A percentile compares a stretch with the other conserved stretches of the same genome.
Conservation (phyloP, 2,113 vertebrate species). For the Chionis minor region DNA sequence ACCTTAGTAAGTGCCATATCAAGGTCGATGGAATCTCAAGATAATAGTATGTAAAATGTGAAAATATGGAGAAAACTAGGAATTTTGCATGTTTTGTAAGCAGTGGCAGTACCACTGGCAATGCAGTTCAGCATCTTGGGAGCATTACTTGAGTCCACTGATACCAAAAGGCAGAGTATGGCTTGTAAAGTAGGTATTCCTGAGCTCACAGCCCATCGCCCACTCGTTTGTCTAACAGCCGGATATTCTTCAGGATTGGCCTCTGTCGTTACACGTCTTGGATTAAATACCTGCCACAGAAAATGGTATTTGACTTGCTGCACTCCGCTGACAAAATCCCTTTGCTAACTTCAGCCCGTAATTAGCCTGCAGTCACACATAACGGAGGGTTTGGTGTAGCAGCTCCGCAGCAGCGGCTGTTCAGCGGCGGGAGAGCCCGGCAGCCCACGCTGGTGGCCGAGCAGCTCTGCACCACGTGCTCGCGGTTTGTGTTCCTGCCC, state of each 20-base stretch:
- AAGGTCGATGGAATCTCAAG: not conserved
- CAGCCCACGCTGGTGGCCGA: not conserved
- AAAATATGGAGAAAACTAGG: not conserved
- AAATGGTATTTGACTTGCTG: not conserved
- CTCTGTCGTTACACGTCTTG: not conserved
- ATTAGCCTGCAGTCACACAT: accelerated
- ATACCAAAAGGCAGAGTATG: not conserved
- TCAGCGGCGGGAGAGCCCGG: accelerated
- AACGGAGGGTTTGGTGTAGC: accelerated
- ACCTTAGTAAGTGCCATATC: not conserved
- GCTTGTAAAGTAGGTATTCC: not conserved
- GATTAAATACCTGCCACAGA: not conserved
- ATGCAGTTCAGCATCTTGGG: not conserved
- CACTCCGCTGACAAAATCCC: not conserved
- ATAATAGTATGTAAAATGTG: not conserved
- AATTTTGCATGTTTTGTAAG: not conserved
- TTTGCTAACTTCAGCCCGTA: not conserved
- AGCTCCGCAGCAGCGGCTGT: accelerated
- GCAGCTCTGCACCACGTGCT: not conserved
- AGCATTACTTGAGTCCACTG: not conserved
- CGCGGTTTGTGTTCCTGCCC: not conserved
- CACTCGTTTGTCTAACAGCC: not conserved
- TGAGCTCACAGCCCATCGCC: not conserved
- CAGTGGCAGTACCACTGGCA: not conserved
- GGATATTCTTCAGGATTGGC: not conserved